Evolutionary conservation across 2,113 vertebrate species (phyloP).

Genomic region (Zapornia atra): DNA sequence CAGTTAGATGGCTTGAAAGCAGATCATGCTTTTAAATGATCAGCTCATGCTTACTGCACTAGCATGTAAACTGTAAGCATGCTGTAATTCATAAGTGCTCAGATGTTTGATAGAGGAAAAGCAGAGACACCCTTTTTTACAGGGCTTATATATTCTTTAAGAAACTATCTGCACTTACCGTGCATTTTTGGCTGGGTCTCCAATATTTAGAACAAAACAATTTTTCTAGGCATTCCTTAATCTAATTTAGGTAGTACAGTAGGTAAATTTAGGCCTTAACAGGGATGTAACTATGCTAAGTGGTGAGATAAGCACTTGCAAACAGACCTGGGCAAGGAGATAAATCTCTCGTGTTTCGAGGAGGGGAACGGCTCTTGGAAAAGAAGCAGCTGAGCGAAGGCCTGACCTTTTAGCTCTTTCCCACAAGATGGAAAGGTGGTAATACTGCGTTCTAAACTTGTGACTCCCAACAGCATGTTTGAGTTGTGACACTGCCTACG

Average conservation of each 20-base stretch:
- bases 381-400: neutral
- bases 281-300: neutral
- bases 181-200: neutral
- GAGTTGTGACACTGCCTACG: neutral
- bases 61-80: neutral
- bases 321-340: neutral
- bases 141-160: neutral
- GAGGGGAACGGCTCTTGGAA: neutral
- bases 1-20: neutral
- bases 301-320: neutral
- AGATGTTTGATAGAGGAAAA: neutral
- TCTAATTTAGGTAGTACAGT: neutral
- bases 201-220: neutral
- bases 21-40: neutral
- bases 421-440: neutral
- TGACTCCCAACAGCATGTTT: neutral
- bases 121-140: neutral
- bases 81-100: neutral
- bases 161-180: neutral
- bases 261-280: neutral
- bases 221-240: neutral
- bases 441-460: neutral
- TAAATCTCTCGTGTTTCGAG: neutral
- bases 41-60: neutral
- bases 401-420: neutral